Evolutionary conservation across 2,797 vertebrate genomes (phyloP), one percentile per base, ranked within the genome.

Genomic region (Ataeniobius toweri): DNA sequence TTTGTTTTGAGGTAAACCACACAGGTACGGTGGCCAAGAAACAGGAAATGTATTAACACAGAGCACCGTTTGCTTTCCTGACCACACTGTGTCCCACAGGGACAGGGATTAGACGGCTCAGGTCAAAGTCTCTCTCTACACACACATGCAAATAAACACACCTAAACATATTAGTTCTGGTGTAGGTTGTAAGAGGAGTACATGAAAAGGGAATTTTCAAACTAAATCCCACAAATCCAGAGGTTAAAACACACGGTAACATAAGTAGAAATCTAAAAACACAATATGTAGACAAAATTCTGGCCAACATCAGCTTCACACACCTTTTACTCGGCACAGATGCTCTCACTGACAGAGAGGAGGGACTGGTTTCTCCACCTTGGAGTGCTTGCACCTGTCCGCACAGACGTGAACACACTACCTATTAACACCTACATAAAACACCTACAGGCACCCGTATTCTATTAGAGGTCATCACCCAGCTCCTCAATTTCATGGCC

Each of bases 1-100:
- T 79, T 78, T 87, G 89, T 89, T 86, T 82, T 5, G 76, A 90
- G 90, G 84, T 88, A 87, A 92, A 91, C 84, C 84, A 51, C 91
- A 86, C 94, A 95, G 94, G 94, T 95, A 93, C n/a, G 80, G 82
- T 82, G 86, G 87, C 85, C 91, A 91, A 92, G 92, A 90, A 86
- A 90, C 93, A 94, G 93, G 94, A 95, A 94, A 89, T 86, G 65
- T 92, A 92, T 95, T 92, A 95, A 94, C 88, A 87, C 83, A 91
- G 91, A 93, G 92, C 94, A 83, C 76, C 85, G 90, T 94, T 95
- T 95, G 92, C 94, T 91, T 92, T 94, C 78, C 88, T 92, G 79
- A 95, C 95, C 94, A 84, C 94, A 92, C 80, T 28, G 77, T 3
- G 76, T 90, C 94, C 94, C 94, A 86, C 79, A 53, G 94, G 94